These are phyloP conservation scores for Anagyrus pseudococci DNA, from an alignment of 2,888 invertebrate species.

Conservation along the genomic window DNA sequence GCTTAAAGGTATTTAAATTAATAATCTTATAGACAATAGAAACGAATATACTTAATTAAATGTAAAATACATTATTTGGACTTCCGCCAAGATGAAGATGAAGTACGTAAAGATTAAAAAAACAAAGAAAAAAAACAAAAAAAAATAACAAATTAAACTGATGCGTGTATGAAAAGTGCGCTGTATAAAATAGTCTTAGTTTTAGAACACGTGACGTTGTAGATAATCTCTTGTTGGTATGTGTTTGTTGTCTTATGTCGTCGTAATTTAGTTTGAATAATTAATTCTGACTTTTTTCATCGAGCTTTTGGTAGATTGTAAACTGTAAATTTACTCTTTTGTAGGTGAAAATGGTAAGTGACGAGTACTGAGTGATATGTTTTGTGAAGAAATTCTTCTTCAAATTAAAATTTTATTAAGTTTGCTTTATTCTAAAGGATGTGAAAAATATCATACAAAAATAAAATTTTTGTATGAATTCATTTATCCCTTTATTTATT, in stretches of 20 bases:
- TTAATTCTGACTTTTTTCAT: conserved; percentile 30
- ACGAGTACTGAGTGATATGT: conserved; percentile 17
- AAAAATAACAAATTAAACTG: not conserved
- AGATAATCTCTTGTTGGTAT: conserved; percentile 35
- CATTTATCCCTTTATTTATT: not conserved
- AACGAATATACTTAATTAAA: conserved; percentile 17
- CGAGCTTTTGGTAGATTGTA: conserved; percentile 29
- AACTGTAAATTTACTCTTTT: conserved; percentile 10
- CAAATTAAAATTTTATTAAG: conserved; percentile 13
- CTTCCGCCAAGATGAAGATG: conserved; percentile 31
- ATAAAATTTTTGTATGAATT: conserved; percentile 9
- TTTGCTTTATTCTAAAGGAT: conserved; percentile 14
- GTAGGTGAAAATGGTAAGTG: conserved; percentile 18
- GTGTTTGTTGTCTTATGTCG: conserved; percentile 36
- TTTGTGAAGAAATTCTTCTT: conserved; percentile 23
- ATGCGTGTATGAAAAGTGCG: conserved; percentile 20
- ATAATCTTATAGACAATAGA: conserved; percentile 40
- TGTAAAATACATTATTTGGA: conserved; percentile 23
- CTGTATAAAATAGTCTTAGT: conserved; percentile 37
- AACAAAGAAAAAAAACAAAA: conserved; percentile 23
- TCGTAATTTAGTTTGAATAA: conserved; percentile 32
- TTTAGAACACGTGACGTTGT: conserved; percentile 41
- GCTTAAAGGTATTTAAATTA: conserved; percentile 45
- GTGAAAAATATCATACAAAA: conserved; percentile 17
- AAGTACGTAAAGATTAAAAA: conserved; percentile 32